Percentiles rank a stretch among this genome's conserved stretches.
Evolutionary conservation across 37 sponge, comb jelly and placozoan species (phyloP).

Genomic region (Oscarella lobularis): DNA sequence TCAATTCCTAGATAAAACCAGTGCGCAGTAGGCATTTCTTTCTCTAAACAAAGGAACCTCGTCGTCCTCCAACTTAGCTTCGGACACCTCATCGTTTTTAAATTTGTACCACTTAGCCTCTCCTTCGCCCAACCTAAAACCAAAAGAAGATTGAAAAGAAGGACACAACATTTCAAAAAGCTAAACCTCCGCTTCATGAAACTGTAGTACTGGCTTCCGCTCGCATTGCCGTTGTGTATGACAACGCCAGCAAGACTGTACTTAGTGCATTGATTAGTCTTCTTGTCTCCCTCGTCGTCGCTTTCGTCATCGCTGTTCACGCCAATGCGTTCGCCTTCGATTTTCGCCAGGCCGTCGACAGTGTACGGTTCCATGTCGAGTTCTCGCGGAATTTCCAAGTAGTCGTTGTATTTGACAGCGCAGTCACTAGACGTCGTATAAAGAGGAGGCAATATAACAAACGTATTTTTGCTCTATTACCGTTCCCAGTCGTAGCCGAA

Average conservation of each 20-base stretch:
- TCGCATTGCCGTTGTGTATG: conserved; percentile 97
- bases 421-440: conserved; percentile 60
- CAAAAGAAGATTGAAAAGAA: neutral
- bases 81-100: conserved; percentile 94
- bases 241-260: conserved; percentile 75
- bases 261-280: conserved; percentile 17
- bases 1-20: conserved; percentile 47
- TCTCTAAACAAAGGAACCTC: no score
- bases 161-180: neutral
- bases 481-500: conserved; percentile 99
- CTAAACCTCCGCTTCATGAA: conserved; percentile 69
- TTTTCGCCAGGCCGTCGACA: conserved; percentile 61
- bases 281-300: neutral
- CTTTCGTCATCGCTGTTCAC: neutral
- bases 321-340: conserved; percentile 29
- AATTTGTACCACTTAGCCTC: conserved; percentile 83
- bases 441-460: no score
- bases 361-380: conserved; percentile 65
- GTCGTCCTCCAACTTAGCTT: conserved; percentile 91
- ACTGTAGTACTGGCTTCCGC: conserved; percentile 98
- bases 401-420: conserved; percentile 97
- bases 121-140: neutral
- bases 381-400: conserved; percentile 54
- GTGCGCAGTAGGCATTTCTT: no score
- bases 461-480: conserved; percentile 8